These are phyloP conservation scores for Scaeva pyrastri DNA, from an alignment of 2,888 invertebrate genomes.

Conservation along the genomic window DNA sequence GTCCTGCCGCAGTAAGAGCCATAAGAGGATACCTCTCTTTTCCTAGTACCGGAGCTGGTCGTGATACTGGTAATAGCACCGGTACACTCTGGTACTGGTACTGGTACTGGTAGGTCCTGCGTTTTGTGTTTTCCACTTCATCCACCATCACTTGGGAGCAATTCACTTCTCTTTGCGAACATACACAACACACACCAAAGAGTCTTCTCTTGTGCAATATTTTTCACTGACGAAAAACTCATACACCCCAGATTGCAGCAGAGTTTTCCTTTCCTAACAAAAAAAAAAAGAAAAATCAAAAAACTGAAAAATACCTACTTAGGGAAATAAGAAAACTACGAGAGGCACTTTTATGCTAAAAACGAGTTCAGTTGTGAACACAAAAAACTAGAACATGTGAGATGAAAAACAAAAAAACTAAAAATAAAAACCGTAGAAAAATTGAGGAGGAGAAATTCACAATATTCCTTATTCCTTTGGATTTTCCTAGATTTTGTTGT, in stretches of 20 bases:
- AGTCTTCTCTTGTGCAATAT: conserved; percentile 21
- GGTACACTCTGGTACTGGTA: too few species aligned
- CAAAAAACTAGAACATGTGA: conserved; percentile 26
- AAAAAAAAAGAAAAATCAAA: conserved; percentile 2
- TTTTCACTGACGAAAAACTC: conserved; percentile 25
- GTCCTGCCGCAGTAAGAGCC: conserved; percentile 18
- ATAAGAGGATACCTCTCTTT: neutral
- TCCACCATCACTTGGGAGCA: conserved; percentile 49
- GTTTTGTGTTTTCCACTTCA: conserved; percentile 37
- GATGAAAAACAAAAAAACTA: too few species aligned
- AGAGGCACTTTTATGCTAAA: conserved; percentile 28
- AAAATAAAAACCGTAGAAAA: neutral
- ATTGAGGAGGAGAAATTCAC: conserved; percentile 1
- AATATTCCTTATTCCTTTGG: conserved; percentile 14
- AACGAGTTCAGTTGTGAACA: conserved; percentile 10
- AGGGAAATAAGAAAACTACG: conserved; percentile 26
- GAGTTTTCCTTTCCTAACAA: conserved; percentile 3
- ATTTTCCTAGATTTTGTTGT: conserved; percentile 31
- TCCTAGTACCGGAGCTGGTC: too few species aligned
- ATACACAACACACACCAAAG: neutral
- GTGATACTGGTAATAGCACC: too few species aligned
- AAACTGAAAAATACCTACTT: conserved; percentile 23
- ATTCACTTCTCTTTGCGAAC: conserved; percentile 24
- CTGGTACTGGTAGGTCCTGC: conserved; percentile 23
- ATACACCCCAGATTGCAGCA: conserved; percentile 4